These are phyloP conservation scores for Thamnophis elegans DNA, from an alignment of 2,797 vertebrate species.

Conservation along the genomic window DNA sequence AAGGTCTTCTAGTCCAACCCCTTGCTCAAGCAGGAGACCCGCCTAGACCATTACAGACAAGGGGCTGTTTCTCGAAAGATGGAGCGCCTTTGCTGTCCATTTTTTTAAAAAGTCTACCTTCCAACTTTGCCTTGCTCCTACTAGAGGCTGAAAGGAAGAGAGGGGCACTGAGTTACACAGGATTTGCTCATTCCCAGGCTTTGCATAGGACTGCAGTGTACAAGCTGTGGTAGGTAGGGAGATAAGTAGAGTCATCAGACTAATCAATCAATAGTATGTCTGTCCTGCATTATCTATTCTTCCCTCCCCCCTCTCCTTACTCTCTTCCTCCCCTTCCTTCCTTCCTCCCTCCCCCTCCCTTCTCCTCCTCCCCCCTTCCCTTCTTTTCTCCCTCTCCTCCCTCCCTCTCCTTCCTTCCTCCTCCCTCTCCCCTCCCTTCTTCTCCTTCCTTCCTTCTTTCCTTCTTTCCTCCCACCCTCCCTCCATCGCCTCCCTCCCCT, in stretches of 20 bases:
- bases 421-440: no score
- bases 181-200: not conserved
- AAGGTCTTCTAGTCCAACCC: not conserved
- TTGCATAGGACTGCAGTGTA: not conserved
- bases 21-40: no score
- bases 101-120: not conserved
- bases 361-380: rapidly evolving
- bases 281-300: not conserved
- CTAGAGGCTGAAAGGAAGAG: not conserved
- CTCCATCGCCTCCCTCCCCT: rapidly evolving
- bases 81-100: not conserved
- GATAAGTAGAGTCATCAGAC: not conserved
- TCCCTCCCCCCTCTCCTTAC: rapidly evolving
- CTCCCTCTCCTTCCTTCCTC: no score
- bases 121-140: not conserved
- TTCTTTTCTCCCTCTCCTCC: rapidly evolving
- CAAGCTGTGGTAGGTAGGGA: not conserved
- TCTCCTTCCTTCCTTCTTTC: not conserved
- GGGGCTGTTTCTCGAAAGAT: not conserved
- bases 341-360: rapidly evolving
- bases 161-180: not conserved
- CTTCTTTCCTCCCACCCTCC: no score
- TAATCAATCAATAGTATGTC: not conserved
- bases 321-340: rapidly evolving
- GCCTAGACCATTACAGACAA: not conserved